Evolutionary conservation across 2,113 vertebrate genomes (phyloP).

Genomic region (Serilophus lunatus): DNA sequence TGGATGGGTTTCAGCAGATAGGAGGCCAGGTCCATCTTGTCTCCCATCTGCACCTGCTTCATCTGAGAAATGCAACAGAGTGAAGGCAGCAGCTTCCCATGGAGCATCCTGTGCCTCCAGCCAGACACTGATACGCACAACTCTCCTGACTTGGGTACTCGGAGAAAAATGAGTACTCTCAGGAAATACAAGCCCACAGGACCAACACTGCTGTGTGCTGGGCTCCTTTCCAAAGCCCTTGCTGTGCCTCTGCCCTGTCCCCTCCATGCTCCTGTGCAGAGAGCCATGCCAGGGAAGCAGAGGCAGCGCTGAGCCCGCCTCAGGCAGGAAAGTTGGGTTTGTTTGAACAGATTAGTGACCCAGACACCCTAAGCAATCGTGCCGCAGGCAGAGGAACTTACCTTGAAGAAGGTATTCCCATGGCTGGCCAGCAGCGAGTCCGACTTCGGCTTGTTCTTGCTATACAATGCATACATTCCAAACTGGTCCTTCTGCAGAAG

Average conservation of each 20-base stretch:
- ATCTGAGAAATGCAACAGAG: conserved; percentile 67
- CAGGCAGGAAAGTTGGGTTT: neutral
- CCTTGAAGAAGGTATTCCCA: conserved; percentile 86
- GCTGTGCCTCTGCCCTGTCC: neutral
- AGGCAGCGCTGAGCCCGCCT: neutral
- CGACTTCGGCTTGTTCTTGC: conserved; percentile 87
- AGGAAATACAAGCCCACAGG: neutral
- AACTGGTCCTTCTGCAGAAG: conserved; percentile 83
- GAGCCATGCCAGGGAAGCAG: neutral
- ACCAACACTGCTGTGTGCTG: neutral
- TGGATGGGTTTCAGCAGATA: conserved; percentile 96
- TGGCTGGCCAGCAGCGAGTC: conserved; percentile 82
- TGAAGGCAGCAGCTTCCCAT: neutral
- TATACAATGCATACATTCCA: conserved; percentile 85
- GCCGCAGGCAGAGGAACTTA: conserved; percentile 13
- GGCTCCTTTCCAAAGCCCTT: neutral
- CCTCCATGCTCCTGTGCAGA: neutral
- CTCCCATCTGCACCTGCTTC: conserved; percentile 89
- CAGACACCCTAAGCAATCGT: neutral
- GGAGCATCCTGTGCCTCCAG: neutral
- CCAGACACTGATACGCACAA: neutral
- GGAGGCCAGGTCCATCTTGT: conserved; percentile 95
- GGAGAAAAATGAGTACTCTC: neutral
- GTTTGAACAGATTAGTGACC: neutral
- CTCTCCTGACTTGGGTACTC: neutral